Conservation (phyloP, 2,797 vertebrate genomes). For the Oreortyx pictus region DNA sequence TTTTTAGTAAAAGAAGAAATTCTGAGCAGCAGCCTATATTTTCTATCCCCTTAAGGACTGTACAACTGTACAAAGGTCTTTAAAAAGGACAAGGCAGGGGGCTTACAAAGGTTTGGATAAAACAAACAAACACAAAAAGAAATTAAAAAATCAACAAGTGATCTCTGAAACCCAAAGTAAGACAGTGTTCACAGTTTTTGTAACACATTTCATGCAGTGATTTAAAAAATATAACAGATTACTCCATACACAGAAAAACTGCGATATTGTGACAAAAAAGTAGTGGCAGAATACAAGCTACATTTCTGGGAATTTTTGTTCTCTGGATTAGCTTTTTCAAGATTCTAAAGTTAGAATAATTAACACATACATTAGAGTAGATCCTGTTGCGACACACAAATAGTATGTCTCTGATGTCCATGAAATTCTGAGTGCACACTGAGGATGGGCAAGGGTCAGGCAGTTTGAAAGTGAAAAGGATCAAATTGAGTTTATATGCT, state of each 20-base stretch:
- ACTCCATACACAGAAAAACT: background rate
- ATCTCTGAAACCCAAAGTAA: background rate
- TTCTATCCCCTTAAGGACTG: background rate
- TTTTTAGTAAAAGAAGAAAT: slow-evolving; percentile 38
- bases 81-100: background rate
- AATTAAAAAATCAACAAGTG: background rate
- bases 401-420: background rate
- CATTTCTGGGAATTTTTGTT: background rate
- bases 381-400: background rate
- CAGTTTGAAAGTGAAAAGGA: background rate
- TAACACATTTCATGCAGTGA: background rate
- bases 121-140: background rate
- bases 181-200: background rate
- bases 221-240: background rate
- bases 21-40: background rate
- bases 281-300: background rate
- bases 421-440: background rate
- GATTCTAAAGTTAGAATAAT: background rate
- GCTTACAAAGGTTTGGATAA: background rate
- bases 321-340: background rate
- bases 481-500: background rate
- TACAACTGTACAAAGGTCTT: background rate
- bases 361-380: background rate
- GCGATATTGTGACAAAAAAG: background rate
- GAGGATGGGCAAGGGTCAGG: background rate